Evolutionary conservation across 1,140 invertebrate genomes (phyloP).

Genomic region (Gonatopus flavifemur): DNA sequence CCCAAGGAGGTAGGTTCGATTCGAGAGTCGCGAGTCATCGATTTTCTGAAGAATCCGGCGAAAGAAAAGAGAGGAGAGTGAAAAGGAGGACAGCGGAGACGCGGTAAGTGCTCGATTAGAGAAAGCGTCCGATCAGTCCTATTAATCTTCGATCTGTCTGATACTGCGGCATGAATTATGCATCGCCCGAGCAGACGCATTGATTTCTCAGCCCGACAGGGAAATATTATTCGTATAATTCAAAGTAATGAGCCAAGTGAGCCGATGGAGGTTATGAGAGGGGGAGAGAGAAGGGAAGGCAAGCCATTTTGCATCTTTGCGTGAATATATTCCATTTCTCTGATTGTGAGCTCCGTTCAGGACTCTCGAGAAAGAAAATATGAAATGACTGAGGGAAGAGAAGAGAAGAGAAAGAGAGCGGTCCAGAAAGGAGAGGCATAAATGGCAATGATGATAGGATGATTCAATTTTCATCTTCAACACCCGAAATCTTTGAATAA

Average conservation of each 20-base stretch:
- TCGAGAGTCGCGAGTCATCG: too few relatives aligned
- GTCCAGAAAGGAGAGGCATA: neutral
- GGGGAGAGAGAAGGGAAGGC: slow-evolving; percentile 11
- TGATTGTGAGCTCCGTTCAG: too few relatives aligned
- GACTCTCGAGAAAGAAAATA: too few relatives aligned
- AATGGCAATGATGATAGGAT: neutral
- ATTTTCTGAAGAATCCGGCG: too few relatives aligned
- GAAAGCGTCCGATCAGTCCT: slow-evolving; percentile 41
- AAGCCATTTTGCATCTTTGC: slow-evolving; percentile 10
- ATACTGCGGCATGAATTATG: slow-evolving; percentile 51
- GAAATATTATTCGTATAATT: slow-evolving; percentile 56
- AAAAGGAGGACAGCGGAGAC: neutral
- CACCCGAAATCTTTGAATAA: slow-evolving; percentile 2
- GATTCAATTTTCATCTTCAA: slow-evolving; percentile 12
- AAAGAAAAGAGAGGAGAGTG: neutral
- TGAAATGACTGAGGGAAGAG: too few relatives aligned
- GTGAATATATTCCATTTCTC: neutral
- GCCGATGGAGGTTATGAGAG: too few relatives aligned
- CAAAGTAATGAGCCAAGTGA: slow-evolving; percentile 52
- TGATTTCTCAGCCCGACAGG: slow-evolving; percentile 47
- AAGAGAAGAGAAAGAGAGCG: too few relatives aligned
- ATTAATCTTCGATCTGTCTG: slow-evolving; percentile 52
- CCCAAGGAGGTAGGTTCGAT: too few relatives aligned
- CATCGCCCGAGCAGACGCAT: slow-evolving; percentile 43
- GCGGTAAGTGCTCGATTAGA: slow-evolving; percentile 47